These are phyloP conservation scores for Hippopotamyrus pictus DNA, from an alignment of 2,797 vertebrate species.

Conservation along the genomic window DNA sequence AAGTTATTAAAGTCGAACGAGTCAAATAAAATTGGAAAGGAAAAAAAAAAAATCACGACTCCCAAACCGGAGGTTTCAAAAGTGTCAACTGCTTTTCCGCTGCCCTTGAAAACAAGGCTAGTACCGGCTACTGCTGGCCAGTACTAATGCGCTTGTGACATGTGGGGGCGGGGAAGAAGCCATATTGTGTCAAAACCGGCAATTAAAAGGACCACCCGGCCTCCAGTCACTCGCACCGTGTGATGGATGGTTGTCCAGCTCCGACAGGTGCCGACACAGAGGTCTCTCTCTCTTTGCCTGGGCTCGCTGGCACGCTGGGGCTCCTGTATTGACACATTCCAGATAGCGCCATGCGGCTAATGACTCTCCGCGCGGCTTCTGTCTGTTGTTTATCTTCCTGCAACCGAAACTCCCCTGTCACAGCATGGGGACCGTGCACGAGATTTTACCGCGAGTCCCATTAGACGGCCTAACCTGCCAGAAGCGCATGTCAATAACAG, in stretches of 20 bases:
- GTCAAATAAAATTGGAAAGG: neutral
- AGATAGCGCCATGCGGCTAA: conserved; percentile 82
- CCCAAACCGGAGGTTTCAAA: neutral
- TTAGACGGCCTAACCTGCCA: conserved; percentile 15
- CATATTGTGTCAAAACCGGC: conserved; percentile 88
- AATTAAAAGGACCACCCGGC: conserved; percentile 93
- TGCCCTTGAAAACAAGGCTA: conserved; percentile 1
- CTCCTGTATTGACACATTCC: conserved; percentile 81
- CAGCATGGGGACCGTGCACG: conserved; percentile 32
- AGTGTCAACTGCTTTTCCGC: conserved; percentile 1
- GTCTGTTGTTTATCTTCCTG: conserved; percentile 64
- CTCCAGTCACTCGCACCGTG: conserved; percentile 78
- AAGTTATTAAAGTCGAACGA: neutral
- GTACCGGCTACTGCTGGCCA: conserved; percentile 26
- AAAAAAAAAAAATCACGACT: neutral
- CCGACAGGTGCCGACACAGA: conserved; percentile 78
- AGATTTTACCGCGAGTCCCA: neutral
- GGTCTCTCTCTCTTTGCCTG: conserved; percentile 58
- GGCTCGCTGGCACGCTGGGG: conserved; percentile 73
- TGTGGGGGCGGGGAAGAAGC: conserved; percentile 80
- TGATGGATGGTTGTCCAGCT: conserved; percentile 94
- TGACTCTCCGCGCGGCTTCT: conserved; percentile 67
- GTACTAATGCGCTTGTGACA: conserved; percentile 73
- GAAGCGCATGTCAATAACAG: neutral
- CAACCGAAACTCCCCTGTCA: conserved; percentile 51